Conservation (phyloP, 2,797 vertebrate species). For the Squalus acanthias region DNA sequence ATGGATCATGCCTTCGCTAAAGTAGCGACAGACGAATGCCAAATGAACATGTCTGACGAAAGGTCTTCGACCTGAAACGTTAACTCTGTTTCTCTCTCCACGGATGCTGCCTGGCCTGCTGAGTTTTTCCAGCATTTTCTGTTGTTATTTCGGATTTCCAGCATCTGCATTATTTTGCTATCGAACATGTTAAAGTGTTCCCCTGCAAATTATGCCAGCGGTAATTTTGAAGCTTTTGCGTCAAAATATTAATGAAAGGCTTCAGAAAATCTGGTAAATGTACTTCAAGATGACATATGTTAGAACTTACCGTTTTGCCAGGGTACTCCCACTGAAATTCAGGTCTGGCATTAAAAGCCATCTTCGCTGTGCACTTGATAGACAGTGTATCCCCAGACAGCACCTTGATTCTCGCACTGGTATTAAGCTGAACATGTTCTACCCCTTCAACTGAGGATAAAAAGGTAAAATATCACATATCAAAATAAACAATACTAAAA, state of each 20-base stretch:
- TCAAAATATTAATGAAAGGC: neutral
- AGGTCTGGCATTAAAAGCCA: conserved; percentile 61
- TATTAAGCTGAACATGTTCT: conserved; percentile 51
- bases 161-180: too few species aligned
- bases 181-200: neutral
- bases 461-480: neutral
- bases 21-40: too few species aligned
- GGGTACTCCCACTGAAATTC: conserved; percentile 65
- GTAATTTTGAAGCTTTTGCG: neutral
- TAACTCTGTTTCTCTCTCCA: too few species aligned
- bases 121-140: too few species aligned
- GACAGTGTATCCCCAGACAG: conserved; percentile 66
- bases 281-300: neutral
- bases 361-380: conserved; percentile 68
- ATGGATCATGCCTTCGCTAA: neutral
- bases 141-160: too few species aligned
- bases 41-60: too few species aligned
- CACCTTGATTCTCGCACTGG: conserved; percentile 49
- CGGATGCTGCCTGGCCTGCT: too few species aligned
- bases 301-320: conserved; percentile 55
- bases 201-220: neutral
- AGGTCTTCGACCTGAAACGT: too few species aligned
- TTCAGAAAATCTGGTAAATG: neutral
- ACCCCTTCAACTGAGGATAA: conserved; percentile 48
- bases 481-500: neutral